Evolutionary conservation across 1,140 invertebrate species (phyloP), one percentile per base, ranked within the genome.

Genomic region (Battus philenor): DNA sequence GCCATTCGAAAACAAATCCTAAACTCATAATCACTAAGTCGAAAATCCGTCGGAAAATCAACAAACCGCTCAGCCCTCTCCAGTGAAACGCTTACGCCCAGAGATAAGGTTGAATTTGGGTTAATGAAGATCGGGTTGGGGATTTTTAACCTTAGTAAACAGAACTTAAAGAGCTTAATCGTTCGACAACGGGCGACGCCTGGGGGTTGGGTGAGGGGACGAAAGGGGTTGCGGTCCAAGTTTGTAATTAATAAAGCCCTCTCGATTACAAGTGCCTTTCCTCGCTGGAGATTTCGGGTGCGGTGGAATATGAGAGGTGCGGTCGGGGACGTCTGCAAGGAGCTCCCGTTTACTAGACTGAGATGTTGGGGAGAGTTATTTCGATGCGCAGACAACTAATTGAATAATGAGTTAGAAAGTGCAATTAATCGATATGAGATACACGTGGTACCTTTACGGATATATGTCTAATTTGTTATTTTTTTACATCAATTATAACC

Each of bases 221-320:
- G 50, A 44, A 41, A 41, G 59, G 54, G 65, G 51, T 67, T 84
- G 78, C 63, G 78, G 78, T 82, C 56, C 53, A 78, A 85, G 76
- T 80, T 85, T 78, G 78, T 85, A 85, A 85, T 82, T 81, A 82
- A 85, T 82, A 82, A 85, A 82, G 70, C 66, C 71, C 66, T 84
- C 80, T 85, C 78, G 71, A 78, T 85, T 85, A 85, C 81, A 84
- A 79, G 80, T 69, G 70, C 77, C 68, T 79, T 83, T 73, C 73
- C 68, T 54, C 70, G 51, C 52, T 48, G 67, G 63, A 27, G 64
- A 59, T 73, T 66, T 52, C 59, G 63, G 61, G 53, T 32, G 47
- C 45, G 47, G 56, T 32, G 58, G 45, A 44, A 47, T 50, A 49
- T 29, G 38, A 41, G 33, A 36, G 33, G 9, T n/a, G 13, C 17